These are phyloP conservation scores for Elephas maximus DNA, from an alignment of 2,113 vertebrate species.

Conservation along the genomic window DNA sequence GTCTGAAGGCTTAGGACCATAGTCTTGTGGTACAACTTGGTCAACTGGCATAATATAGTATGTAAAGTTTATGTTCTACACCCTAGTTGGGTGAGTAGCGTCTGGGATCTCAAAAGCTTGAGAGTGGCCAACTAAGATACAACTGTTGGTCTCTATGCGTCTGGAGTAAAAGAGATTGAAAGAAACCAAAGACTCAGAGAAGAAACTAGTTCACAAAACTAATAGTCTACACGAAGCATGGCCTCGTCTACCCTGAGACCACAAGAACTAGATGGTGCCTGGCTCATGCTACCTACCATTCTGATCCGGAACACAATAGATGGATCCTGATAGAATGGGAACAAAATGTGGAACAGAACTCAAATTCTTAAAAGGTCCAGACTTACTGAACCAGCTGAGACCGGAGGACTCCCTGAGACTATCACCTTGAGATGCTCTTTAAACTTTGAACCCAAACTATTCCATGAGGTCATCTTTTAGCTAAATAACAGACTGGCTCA, in stretches of 20 bases:
- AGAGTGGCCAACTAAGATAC: background rate
- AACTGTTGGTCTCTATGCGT: background rate
- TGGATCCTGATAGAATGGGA: background rate
- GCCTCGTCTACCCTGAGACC: background rate
- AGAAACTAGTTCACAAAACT: background rate
- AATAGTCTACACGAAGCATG: background rate
- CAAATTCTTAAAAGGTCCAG: background rate
- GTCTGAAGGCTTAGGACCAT: background rate
- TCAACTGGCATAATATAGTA: background rate
- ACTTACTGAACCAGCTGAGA: background rate
- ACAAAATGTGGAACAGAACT: background rate
- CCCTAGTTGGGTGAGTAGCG: background rate
- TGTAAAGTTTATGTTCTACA: background rate
- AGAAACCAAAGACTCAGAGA: background rate
- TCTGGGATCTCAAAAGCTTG: background rate
- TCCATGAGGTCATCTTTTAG: background rate
- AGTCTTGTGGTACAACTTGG: background rate
- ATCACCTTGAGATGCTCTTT: background rate
- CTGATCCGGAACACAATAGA: background rate
- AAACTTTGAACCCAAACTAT: background rate
- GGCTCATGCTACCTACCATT: background rate
- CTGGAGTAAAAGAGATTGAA: background rate
- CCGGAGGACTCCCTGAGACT: background rate
- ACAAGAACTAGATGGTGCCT: background rate
- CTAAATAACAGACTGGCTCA: background rate